These are phyloP conservation scores for Danaus chrysippus DNA, from an alignment of 2,888 invertebrate species.

Conservation along the genomic window DNA sequence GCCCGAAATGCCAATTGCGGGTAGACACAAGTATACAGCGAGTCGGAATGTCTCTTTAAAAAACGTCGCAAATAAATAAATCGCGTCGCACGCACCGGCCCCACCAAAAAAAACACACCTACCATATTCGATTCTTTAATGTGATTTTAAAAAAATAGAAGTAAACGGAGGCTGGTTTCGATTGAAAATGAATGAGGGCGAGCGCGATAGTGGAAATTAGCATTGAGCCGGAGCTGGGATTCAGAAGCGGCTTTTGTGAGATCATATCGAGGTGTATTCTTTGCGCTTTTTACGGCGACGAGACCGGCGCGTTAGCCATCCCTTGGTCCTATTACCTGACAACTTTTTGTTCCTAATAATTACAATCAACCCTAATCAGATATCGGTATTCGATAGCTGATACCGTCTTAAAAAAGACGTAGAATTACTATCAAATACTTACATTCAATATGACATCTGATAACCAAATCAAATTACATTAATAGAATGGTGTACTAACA, in stretches of 20 bases:
- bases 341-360: constrained; percentile 73
- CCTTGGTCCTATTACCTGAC: constrained; percentile 70
- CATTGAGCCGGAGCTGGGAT: constrained; percentile 77
- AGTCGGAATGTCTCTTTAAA: constrained; percentile 78
- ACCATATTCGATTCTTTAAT: constrained; percentile 79
- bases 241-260: constrained; percentile 78
- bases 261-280: constrained; percentile 79
- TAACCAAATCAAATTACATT: too few species aligned
- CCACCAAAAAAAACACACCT: constrained; percentile 64
- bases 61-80: constrained; percentile 78
- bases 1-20: constrained; percentile 78
- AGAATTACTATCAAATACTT: too few species aligned
- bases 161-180: constrained; percentile 70
- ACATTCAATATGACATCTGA: too few species aligned
- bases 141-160: constrained; percentile 77
- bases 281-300: constrained; percentile 76
- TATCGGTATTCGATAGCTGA: too few species aligned
- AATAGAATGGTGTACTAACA: too few species aligned
- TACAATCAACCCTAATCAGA: constrained; percentile 38
- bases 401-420: too few species aligned
- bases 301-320: constrained; percentile 53
- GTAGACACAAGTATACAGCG: constrained; percentile 79
- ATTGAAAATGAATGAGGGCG: constrained; percentile 79
- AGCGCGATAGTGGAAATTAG: constrained; percentile 80
- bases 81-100: constrained; percentile 74